phyloP scores from a whole-genome alignment of 2,113 vertebrate genomes.

The Orycteropus afer region DNA sequence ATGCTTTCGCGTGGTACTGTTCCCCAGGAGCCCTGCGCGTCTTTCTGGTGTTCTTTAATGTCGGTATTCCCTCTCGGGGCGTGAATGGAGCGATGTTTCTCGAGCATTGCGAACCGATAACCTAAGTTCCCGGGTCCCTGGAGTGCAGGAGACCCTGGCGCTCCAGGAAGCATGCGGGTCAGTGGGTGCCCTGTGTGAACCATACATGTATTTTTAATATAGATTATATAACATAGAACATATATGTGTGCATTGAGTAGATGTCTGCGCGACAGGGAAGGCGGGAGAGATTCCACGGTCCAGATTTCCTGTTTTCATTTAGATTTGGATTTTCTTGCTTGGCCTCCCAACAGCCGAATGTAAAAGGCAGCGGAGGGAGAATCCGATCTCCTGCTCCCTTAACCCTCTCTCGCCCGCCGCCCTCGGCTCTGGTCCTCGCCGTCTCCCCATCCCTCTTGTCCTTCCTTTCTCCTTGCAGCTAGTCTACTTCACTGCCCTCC shows the following conservation, averaged over 20 bases:
- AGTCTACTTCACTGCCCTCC: background rate
- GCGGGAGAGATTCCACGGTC: background rate
- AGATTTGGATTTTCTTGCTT: background rate
- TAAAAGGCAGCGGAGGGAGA: constrained; percentile 21
- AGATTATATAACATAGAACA: constrained; percentile 68
- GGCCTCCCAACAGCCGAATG: constrained; percentile 18
- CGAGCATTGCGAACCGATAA: background rate
- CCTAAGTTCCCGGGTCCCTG: background rate
- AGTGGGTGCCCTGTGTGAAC: constrained; percentile 33
- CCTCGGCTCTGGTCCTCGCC: background rate
- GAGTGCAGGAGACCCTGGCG: background rate
- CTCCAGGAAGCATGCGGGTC: background rate
- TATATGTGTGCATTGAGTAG: background rate
- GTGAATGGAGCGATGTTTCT: background rate
- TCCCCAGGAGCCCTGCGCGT: constrained; percentile 4
- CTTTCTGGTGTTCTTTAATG: background rate
- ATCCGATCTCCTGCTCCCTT: background rate
- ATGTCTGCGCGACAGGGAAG: background rate
- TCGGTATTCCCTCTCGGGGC: background rate
- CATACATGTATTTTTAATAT: background rate
- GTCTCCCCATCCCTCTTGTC: constrained; percentile 60
- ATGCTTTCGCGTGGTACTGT: constrained; percentile 46
- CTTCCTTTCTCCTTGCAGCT: constrained; percentile 80
- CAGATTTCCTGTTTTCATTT: background rate
- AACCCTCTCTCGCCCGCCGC: constrained; percentile 48